Evolutionary conservation across 2,888 invertebrate species (phyloP), one percentile per base, ranked within the genome.

Genomic region (Orthosia gracilis): DNA sequence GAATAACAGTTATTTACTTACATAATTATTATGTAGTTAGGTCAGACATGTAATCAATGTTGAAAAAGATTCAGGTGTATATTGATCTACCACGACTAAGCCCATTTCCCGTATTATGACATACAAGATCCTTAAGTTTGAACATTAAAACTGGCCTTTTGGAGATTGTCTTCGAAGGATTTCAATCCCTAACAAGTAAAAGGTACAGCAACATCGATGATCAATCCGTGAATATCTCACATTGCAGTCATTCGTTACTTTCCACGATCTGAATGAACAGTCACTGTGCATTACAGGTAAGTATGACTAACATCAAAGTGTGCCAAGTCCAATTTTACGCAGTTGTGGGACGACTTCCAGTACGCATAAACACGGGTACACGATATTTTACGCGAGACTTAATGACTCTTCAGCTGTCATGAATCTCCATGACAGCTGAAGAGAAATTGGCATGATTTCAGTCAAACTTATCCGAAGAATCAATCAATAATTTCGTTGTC

Each of bases 261-360:
- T 66, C 57, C 50, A 47, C 18, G 57, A 70, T 64, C 50, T 78
- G 47, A 86, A 86, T 85, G 82, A 77, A 76, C 54, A 68, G 64
- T 68, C 68, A 67, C 57, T 54, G 31, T 45, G 68, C 31, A 62
- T 63, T 81, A 82, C 82, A 85, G 82, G 83, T 83, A 80, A 82
- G 31, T 78, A 80, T 90, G 88, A 89, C 85, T 86, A 87, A 89
- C 69, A 70, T 57, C 12, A 59, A 88, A 83, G 75, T 85, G 89
- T 90, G 91, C 91, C 91, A 91, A 91, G 89, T 86, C 87, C 89
- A 88, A 86, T 85, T 85, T 85, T 88, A 88, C 89, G 85, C 83
- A 79, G 84, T 69, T 75, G 82, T 80, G 76, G 67, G 71, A 81
- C 57, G 81, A 55, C 58, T 63, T 76, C 71, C 82, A 84, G 76